Conservation (phyloP, 2,888 invertebrate genomes). For the Embidobia sp. region DNA sequence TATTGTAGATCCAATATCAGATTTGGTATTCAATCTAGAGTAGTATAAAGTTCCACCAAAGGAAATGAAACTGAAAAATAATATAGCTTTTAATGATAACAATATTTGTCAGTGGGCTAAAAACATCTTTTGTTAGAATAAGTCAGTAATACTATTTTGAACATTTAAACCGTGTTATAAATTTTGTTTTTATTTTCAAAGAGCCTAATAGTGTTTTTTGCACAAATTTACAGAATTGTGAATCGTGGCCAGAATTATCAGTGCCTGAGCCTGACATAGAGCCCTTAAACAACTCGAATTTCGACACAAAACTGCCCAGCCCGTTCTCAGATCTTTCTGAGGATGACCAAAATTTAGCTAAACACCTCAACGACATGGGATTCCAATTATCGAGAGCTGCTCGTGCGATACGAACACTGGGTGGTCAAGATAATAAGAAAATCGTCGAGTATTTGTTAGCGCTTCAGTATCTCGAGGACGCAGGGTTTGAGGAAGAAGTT, state of each 20-base stretch:
- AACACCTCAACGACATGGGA: conserved; percentile 92
- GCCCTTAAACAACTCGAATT: conserved; percentile 28
- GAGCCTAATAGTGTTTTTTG: too few species aligned
- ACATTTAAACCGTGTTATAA: too few species aligned
- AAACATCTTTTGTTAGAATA: too few species aligned
- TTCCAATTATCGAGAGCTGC: conserved; percentile 91
- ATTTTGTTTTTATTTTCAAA: too few species aligned
- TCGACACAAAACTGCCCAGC: conserved; percentile 59
- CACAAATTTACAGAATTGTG: conserved; percentile 77
- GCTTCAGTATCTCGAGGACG: conserved; percentile 82
- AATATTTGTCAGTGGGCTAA: too few species aligned
- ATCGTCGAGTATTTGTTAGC: conserved; percentile 92
- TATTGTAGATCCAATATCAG: too few species aligned
- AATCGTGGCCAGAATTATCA: conserved; percentile 78
- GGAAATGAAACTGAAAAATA: too few species aligned
- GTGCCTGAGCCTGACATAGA: conserved; percentile 70
- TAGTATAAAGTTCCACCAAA: too few species aligned
- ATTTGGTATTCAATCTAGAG: too few species aligned
- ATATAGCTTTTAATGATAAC: too few species aligned
- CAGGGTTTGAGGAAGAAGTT: conserved; percentile 80
- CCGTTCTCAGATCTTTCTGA: conserved; percentile 72
- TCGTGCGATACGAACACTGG: conserved; percentile 87
- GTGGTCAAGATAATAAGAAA: conserved; percentile 93
- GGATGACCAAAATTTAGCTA: conserved; percentile 85
- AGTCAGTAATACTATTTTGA: too few species aligned